phyloP scores from a whole-genome alignment of 1,140 invertebrate genomes.

The Drosophila virilis region DNA sequence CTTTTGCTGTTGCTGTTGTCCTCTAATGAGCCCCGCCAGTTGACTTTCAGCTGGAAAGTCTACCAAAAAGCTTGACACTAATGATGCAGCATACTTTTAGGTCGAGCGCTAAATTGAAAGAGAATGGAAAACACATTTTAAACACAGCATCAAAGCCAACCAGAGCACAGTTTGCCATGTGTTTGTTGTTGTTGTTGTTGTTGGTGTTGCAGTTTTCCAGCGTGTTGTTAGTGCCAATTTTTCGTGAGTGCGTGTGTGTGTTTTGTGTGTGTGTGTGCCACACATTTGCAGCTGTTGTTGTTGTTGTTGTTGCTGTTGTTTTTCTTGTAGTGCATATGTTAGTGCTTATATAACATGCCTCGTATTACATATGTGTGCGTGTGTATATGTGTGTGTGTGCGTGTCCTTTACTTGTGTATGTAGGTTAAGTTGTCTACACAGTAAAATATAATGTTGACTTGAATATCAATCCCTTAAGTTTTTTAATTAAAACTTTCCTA shows the following conservation, averaged over 20 bases:
- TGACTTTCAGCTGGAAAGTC: conserved; percentile 3
- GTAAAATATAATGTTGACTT: neutral
- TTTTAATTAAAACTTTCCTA: neutral
- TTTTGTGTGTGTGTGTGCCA: conserved; percentile 13
- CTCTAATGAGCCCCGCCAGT: conserved; percentile 52
- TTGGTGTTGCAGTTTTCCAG: conserved; percentile 33
- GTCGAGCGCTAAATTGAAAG: conserved; percentile 77
- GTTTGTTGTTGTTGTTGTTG: conserved; percentile 22
- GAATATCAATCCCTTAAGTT: neutral
- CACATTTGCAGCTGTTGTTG: conserved; percentile 10
- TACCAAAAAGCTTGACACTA: conserved; percentile 62
- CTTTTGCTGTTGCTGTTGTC: conserved; percentile 73
- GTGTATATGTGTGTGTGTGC: conserved; percentile 22
- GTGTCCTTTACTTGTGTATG: conserved; percentile 40
- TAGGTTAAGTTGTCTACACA: conserved; percentile 72
- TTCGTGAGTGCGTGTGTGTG: conserved; percentile 1
- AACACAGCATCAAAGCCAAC: conserved; percentile 43
- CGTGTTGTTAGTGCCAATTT: conserved; percentile 73
- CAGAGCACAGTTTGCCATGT: conserved; percentile 3
- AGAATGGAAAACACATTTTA: conserved; percentile 69
- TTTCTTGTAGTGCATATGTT: conserved; percentile 12
- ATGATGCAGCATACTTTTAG: conserved; percentile 78
- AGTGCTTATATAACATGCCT: conserved; percentile 49
- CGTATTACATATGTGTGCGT: conserved; percentile 20
- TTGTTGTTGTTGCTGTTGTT: conserved; percentile 7